These are phyloP conservation scores for Dolichallabes microphthalmus DNA, from an alignment of 2,113 vertebrate genomes.

Conservation along the genomic window DNA sequence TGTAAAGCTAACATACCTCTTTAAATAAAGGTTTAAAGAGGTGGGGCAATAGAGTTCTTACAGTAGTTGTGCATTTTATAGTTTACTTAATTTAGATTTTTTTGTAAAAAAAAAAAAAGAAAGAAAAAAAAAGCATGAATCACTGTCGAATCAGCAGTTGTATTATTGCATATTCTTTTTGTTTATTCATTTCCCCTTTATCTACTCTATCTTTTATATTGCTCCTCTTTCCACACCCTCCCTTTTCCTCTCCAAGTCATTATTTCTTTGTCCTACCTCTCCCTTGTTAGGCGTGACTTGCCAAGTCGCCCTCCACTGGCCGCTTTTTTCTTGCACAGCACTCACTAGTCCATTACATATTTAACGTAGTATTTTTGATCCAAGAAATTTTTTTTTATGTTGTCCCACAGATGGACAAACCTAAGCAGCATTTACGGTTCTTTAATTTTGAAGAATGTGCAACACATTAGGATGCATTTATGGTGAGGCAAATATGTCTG, in stretches of 20 bases:
- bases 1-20: neutral
- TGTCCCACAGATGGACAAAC: neutral
- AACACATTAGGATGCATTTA: neutral
- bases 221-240: conserved; percentile 1
- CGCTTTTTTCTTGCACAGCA: neutral
- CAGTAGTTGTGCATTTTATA: neutral
- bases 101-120: neutral
- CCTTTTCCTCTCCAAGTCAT: conserved; percentile 55
- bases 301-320: conserved; percentile 27
- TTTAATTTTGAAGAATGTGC: neutral
- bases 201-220: conserved; percentile 7
- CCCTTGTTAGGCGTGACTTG: conserved; percentile 21
- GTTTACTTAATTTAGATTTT: neutral
- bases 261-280: conserved; percentile 42
- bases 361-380: neutral
- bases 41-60: neutral
- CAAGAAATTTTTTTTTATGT: neutral
- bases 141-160: neutral
- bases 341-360: neutral
- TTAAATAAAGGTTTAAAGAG: neutral
- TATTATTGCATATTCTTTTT: neutral
- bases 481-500: neutral
- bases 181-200: neutral
- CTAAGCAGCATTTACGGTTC: neutral
- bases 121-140: too few species aligned